Conservation (phyloP, 1,140 invertebrate species). For the Ditylenchus dipsaci region DNA sequence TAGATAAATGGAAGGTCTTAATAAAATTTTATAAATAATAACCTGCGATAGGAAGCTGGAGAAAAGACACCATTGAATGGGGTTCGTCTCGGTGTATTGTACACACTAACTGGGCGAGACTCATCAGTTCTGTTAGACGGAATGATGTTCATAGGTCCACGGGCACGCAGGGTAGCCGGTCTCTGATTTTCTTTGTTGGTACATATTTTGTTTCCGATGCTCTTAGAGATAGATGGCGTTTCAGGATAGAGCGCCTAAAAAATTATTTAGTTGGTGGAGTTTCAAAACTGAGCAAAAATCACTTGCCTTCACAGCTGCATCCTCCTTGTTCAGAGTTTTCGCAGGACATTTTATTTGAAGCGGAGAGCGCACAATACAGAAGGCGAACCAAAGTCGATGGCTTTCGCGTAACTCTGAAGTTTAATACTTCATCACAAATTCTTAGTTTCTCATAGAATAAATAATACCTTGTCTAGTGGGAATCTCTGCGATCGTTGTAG, state of each 20-base stretch:
- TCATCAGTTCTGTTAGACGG: conserved; percentile 1
- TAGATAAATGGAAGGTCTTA: no score
- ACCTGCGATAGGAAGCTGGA: conserved; percentile 4
- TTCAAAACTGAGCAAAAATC: neutral
- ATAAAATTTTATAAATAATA: no score
- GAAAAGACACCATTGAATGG: conserved; percentile 12
- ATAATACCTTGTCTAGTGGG: neutral
- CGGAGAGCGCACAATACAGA: neutral
- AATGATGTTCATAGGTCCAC: neutral
- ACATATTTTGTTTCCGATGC: no score
- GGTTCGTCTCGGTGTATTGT: conserved; percentile 21
- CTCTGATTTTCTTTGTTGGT: conserved; percentile 21
- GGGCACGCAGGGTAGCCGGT: conserved; percentile 8
- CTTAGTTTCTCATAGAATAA: neutral
- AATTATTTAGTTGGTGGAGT: neutral
- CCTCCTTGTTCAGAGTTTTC: neutral
- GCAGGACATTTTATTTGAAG: neutral
- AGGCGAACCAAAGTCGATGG: conserved; percentile 6
- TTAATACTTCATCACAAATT: neutral
- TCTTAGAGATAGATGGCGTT: neutral
- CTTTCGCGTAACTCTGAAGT: conserved; percentile 11
- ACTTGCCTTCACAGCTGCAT: neutral
- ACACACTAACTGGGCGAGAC: conserved; percentile 19
- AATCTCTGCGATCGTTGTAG: neutral
- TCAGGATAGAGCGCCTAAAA: neutral